phyloP scores from a whole-genome alignment of 2,113 vertebrate genomes.

The Craseonycteris thonglongyai region DNA sequence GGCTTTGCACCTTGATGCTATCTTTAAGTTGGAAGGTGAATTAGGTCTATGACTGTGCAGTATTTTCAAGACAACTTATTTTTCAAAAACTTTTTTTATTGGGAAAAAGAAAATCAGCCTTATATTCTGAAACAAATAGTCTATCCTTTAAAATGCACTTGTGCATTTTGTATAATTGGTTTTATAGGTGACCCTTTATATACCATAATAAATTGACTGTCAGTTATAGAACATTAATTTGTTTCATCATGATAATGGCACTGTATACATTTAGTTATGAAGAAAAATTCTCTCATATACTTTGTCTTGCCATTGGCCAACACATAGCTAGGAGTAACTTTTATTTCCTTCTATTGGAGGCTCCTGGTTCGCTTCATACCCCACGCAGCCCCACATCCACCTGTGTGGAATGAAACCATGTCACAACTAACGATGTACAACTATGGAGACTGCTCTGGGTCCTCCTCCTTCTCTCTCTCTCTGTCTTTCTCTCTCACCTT shows the following conservation, averaged over 20 bases:
- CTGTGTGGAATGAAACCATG: too few relatives aligned
- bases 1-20: background rate
- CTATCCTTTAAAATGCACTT: background rate
- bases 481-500: too few relatives aligned
- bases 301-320: background rate
- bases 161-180: background rate
- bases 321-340: background rate
- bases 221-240: background rate
- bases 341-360: background rate
- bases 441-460: too few relatives aligned
- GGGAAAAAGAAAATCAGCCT: background rate
- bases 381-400: too few relatives aligned
- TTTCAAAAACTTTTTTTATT: constrained; percentile 24
- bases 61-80: constrained; percentile 15
- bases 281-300: background rate
- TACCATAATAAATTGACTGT: background rate
- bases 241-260: background rate
- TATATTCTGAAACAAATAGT: background rate
- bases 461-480: too few relatives aligned
- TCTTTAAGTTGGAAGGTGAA: background rate
- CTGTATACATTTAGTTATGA: background rate
- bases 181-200: background rate
- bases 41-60: background rate
- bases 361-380: too few relatives aligned
- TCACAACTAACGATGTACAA: too few relatives aligned